Conservation (phyloP, 2,113 vertebrate species). For the rat (Rattus norvegicus) region GRCr8 NC_086025.1:56593501-56594000, state of each 20-base stretch:
- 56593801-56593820: neutral
- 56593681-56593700: conserved; percentile 99
- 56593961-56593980: neutral
- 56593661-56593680: conserved; percentile 99
- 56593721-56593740: conserved; percentile 12
- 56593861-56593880: neutral
- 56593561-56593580: conserved; percentile 97
- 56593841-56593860: conserved; percentile 9
- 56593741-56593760: conserved; percentile 17
- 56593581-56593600: conserved; percentile 99
- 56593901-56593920: neutral
- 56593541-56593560: neutral
- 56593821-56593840: neutral
- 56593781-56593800: neutral
- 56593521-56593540: conserved; percentile 19
- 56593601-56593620: conserved; percentile 98
- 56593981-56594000: neutral
- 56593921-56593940: neutral
- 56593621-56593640: conserved; percentile 99
- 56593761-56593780: conserved; percentile 20
- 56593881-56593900: neutral
- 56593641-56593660: conserved; percentile 99
- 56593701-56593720: conserved; percentile 98
- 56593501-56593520: neutral
- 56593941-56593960: neutral